Percentiles rank a stretch among this genome's conserved stretches.
These are phyloP conservation scores for Neria commutata DNA, from an alignment of 2,888 invertebrate species.

Conservation along the genomic window DNA sequence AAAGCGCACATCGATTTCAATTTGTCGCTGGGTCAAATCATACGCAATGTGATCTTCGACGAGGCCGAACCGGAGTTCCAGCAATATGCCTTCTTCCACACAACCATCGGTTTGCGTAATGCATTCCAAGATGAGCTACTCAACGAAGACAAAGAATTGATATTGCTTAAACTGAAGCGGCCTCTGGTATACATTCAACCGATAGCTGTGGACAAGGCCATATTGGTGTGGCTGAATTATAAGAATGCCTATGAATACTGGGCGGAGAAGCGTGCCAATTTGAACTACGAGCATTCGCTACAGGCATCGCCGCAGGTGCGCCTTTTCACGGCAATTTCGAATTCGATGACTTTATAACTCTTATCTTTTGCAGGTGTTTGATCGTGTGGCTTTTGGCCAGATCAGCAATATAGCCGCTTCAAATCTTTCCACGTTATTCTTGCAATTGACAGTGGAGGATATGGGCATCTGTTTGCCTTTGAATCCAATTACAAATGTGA, in stretches of 20 bases:
- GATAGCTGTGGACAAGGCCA: slow-evolving; percentile 96
- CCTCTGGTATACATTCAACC: slow-evolving; percentile 97
- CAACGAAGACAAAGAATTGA: slow-evolving; percentile 85
- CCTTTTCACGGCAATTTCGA: background rate
- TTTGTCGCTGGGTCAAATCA: slow-evolving; percentile 91
- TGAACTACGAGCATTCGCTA: slow-evolving; percentile 87
- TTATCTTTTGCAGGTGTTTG: slow-evolving; percentile 63
- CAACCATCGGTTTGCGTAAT: slow-evolving; percentile 84
- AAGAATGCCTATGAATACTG: slow-evolving; percentile 99
- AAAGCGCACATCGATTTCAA: slow-evolving; percentile 92
- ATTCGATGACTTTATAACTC: background rate
- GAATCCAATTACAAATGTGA: slow-evolving; percentile 77
- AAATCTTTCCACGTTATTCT: slow-evolving; percentile 85
- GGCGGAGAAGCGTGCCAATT: slow-evolving; percentile 92
- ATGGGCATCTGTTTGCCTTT: slow-evolving; percentile 95
- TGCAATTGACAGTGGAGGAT: slow-evolving; percentile 94
- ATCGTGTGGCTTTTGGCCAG: slow-evolving; percentile 78
- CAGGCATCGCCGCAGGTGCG: slow-evolving; percentile 50
- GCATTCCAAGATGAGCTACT: slow-evolving; percentile 91
- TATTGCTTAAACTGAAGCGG: slow-evolving; percentile 87
- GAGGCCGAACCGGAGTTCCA: slow-evolving; percentile 98
- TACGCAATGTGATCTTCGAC: slow-evolving; percentile 92
- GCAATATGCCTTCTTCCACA: slow-evolving; percentile 97
- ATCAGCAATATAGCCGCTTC: slow-evolving; percentile 78
- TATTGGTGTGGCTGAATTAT: slow-evolving; percentile 98